A percentile compares a stretch with the other conserved stretches of the same genome.
phyloP scores from a whole-genome alignment of 2,797 vertebrate species.

The Leptodactylus fallax region DNA sequence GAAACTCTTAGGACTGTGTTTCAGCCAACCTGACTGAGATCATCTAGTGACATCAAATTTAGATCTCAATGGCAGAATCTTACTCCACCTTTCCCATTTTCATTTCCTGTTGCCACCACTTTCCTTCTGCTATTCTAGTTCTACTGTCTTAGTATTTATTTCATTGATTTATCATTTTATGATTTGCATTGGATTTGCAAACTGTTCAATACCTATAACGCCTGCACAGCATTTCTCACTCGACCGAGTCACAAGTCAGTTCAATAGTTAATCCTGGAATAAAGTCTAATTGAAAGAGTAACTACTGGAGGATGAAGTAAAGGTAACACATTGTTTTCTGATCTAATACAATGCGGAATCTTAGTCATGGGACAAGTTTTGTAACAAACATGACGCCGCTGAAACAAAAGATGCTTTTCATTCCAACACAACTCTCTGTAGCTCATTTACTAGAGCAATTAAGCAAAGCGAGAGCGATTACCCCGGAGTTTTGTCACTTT shows the following conservation, averaged over 20 bases:
- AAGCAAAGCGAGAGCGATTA: conserved; percentile 40
- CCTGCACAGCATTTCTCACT: neutral
- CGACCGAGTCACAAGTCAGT: neutral
- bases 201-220: neutral
- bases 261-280: neutral
- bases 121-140: neutral
- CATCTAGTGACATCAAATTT: too few relatives aligned
- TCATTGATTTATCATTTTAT: too few relatives aligned
- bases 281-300: neutral
- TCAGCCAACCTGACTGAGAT: too few relatives aligned
- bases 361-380: conserved; percentile 4
- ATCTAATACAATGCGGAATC: neutral
- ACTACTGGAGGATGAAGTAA: neutral
- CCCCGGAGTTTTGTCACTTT: conserved; percentile 57
- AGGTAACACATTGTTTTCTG: neutral
- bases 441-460: conserved; percentile 39
- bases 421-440: conserved; percentile 44
- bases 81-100: neutral
- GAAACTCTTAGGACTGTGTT: too few relatives aligned
- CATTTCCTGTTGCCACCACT: neutral
- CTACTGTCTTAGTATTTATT: neutral
- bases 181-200: too few relatives aligned
- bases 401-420: conserved; percentile 44
- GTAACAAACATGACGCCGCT: neutral
- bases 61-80: too few relatives aligned